Evolutionary conservation across 2,797 vertebrate species (phyloP), one percentile per base, ranked within the genome.

Genomic region (Brotogeris chrysoptera): DNA sequence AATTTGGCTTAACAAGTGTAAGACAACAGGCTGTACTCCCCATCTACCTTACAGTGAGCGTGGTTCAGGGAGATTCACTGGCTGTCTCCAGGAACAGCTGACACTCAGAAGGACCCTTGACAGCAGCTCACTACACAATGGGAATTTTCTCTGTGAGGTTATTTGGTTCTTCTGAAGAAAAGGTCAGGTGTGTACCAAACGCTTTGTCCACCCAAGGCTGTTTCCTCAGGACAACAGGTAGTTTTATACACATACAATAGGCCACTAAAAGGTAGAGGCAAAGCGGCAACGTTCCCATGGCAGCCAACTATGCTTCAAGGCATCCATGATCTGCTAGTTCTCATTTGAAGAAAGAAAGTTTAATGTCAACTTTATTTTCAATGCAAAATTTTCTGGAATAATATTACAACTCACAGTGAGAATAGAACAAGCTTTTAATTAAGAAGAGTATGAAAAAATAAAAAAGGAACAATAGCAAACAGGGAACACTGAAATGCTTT

Each of bases 331-430:
- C 95, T 95, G 97, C 96, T 90, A 94, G 86, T 80, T 96, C 96
- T 93, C 46, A 93, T 94, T 89, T 59, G 72, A 63, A 90, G 87
- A 92, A 96, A 96, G 95, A 93, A 95, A 97, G 94, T 92, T 70
- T 96, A 96, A 92, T 28, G 32, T 91, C 50, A 90, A 88, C 43
- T 28, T 90, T 86, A 66, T 72, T 52, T 88, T n/a, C 71, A 81
- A 8, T 23, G 84, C 57, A 92, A 79, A 92, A 52, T 50, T 53
- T 20, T 93, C 64, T 28, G 55, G 90, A 94, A 88, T 46, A 86
- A 77, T n/a, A 77, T 95, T 79, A 70, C 27, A 84, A 19, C 12
- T 82, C 87, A 64, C 89, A 92, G 66, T 34, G 83, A 91, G 96
- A 93, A 23, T 0, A 72, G 25, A 69, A 47, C 13, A 82, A 92